Evolutionary conservation across 2,888 invertebrate species (phyloP), one percentile per base, ranked within the genome.

Genomic region (Aricia artaxerxes): DNA sequence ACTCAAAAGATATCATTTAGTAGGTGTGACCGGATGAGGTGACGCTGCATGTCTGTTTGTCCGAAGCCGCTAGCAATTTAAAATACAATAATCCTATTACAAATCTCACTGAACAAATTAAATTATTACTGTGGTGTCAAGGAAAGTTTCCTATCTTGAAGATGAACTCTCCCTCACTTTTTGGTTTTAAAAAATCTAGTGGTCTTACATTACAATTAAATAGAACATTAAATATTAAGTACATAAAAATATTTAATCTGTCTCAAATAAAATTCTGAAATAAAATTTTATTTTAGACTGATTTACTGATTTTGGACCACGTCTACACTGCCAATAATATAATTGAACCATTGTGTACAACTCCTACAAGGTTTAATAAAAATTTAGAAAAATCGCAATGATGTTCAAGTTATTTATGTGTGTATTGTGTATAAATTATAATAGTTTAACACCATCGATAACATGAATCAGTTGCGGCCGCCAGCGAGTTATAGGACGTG

Each of bases 401-500:
- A 35, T 2, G 35, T 35, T 2, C 35, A 35, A 35, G 2, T 35
- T 35, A 35, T 35, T 35, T 35, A 35, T 35, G 35, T 35, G 35
- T 35, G 2, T 35, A 35, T 1, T 35, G 35, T 35, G 35, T 35
- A 35, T 44, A 44, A 44, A 44, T 57, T 13, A 53, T 53, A 35
- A 64, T 69, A 9, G 31, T 31, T 69, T 13, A 4, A 57, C 57
- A 16, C n/a, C 69, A 31, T 57, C 53, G 69, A 90, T 89, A 92
- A 93, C 92, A 91, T 90, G 92, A 92, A 92, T 92, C 92, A 88
- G 91, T 91, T 91, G 91, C 90, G 86, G 87, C 85, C 85, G 85
- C 85, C 86, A 87, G 89, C 92, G 93, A 93, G 92, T 93, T 93
- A 93, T 92, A 91, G 86, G 87, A 89, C 88, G 88, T 88, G 88